Evolutionary conservation across 37 sponge, comb jelly and placozoan species (phyloP).

Genomic region (Halichondria panicea): DNA sequence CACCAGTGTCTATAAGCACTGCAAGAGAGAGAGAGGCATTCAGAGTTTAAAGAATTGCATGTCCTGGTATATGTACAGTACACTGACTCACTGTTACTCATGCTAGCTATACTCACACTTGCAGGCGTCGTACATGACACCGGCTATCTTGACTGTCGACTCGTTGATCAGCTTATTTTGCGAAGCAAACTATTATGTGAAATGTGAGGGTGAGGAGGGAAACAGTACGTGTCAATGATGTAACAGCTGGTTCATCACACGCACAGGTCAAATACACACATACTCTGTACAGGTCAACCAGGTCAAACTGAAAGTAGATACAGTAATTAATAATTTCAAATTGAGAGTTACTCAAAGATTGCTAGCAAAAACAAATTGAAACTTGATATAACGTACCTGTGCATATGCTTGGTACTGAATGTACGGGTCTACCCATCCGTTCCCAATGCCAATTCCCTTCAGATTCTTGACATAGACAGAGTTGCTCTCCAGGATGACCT

Average conservation of each 20-base stretch:
- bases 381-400: constrained; percentile 20
- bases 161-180: constrained; percentile 49
- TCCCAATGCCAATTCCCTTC: constrained; percentile 87
- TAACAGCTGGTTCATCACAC: too few relatives aligned
- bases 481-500: constrained; percentile 77
- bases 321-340: background rate
- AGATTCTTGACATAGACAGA: constrained; percentile 78
- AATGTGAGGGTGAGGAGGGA: too few relatives aligned
- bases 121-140: constrained; percentile 66
- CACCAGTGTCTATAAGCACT: constrained; percentile 52
- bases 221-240: too few relatives aligned
- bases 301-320: background rate
- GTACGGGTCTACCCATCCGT: constrained; percentile 92
- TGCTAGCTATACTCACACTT: constrained; percentile 27
- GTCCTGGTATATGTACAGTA: too few relatives aligned
- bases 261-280: background rate
- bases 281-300: background rate
- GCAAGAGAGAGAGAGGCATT: background rate
- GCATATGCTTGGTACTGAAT: constrained; percentile 75
- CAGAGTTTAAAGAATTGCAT: background rate
- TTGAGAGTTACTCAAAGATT: background rate
- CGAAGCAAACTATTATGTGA: constrained; percentile 42
- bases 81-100: too few relatives aligned
- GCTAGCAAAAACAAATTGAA: background rate
- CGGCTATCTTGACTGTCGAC: constrained; percentile 36